A percentile compares a stretch with the other conserved stretches of the same genome.
phyloP scores from a whole-genome alignment of 2,888 invertebrate genomes.

The Volucella bombylans region DNA sequence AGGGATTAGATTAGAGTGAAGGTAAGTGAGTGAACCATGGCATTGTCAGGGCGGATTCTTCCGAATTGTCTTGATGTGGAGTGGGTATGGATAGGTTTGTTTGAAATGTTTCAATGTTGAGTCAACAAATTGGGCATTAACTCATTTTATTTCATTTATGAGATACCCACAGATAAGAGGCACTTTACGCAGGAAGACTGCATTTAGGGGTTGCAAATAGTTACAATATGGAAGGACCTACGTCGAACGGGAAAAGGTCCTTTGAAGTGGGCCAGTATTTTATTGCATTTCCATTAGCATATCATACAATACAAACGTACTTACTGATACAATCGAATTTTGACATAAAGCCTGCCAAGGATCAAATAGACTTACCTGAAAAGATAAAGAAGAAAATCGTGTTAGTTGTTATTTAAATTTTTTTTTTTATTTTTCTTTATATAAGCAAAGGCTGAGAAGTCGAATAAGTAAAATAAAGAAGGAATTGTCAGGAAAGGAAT shows the following conservation, averaged over 20 bases:
- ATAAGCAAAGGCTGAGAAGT: neutral
- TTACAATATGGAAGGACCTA: neutral
- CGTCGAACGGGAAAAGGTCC: neutral
- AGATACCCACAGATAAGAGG: neutral
- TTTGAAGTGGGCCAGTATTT: neutral
- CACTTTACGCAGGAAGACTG: conserved; percentile 43
- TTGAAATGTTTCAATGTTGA: conserved; percentile 50
- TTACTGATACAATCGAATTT: neutral
- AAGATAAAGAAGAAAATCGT: conserved; percentile 17
- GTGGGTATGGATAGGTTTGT: conserved; percentile 14
- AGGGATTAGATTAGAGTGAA: conserved; percentile 45
- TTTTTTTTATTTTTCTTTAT: neutral
- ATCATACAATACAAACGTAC: neutral
- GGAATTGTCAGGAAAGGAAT: too few species aligned
- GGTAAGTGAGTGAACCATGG: conserved; percentile 28
- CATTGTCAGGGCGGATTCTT: conserved; percentile 26
- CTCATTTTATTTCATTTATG: conserved; percentile 5
- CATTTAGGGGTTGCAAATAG: conserved; percentile 35
- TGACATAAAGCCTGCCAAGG: neutral
- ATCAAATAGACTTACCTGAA: conserved; percentile 38
- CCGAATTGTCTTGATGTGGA: conserved; percentile 35
- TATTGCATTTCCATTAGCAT: conserved; percentile 38
- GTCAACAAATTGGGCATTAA: conserved; percentile 39
- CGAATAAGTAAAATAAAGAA: neutral
- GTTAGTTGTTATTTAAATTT: neutral